Conservation (phyloP, 2,888 invertebrate genomes). For the Adineta ricciae region DNA sequence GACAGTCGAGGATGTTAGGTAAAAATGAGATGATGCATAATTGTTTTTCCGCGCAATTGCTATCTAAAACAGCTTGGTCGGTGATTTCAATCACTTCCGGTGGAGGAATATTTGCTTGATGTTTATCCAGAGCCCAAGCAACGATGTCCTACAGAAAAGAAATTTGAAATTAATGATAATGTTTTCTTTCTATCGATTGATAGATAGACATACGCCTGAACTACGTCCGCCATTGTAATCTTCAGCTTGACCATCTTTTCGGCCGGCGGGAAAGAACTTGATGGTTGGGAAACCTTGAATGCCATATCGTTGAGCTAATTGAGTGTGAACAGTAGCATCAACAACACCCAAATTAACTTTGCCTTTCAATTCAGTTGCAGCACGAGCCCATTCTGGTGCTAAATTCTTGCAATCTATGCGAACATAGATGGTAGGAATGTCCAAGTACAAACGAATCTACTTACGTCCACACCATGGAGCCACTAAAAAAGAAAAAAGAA, state of each 20-base stretch:
- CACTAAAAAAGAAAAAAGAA: conserved; percentile 35
- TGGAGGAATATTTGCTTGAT: conserved; percentile 74
- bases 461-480: conserved; percentile 66
- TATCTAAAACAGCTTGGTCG: conserved; percentile 56
- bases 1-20: conserved; percentile 90
- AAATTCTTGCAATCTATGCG: conserved; percentile 75
- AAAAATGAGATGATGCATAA: conserved; percentile 80
- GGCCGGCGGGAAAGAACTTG: conserved; percentile 28
- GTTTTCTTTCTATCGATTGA: neutral
- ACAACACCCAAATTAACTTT: conserved; percentile 84
- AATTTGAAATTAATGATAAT: neutral
- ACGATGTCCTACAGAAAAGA: conserved; percentile 64
- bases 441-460: neutral
- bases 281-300: conserved; percentile 34
- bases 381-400: conserved; percentile 88
- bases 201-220: conserved; percentile 58
- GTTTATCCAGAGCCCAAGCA: conserved; percentile 72
- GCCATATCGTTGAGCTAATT: conserved; percentile 69
- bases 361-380: conserved; percentile 84
- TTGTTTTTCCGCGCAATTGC: conserved; percentile 72
- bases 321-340: conserved; percentile 81
- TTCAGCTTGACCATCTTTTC: conserved; percentile 24
- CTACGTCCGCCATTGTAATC: conserved; percentile 49
- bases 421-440: neutral
- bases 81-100: conserved; percentile 63